Conservation (phyloP, 1,140 invertebrate species). For the Chelonus insularis region DNA sequence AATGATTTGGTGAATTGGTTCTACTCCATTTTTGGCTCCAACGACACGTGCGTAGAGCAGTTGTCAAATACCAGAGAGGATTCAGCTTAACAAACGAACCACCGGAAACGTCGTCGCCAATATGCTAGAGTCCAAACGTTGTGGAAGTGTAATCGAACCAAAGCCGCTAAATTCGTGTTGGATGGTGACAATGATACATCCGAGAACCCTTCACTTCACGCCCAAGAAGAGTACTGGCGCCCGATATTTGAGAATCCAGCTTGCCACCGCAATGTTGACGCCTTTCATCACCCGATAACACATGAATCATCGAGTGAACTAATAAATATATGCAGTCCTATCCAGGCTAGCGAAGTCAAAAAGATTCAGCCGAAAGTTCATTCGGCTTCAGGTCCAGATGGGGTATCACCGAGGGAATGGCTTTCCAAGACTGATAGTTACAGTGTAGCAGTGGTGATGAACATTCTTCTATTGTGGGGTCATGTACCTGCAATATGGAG, state of each 20-base stretch:
- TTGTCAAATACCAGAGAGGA: no score
- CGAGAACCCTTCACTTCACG: background rate
- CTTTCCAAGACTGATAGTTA: background rate
- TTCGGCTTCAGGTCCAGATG: constrained; percentile 19
- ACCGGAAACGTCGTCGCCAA: background rate
- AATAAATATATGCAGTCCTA: background rate
- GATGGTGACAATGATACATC: constrained; percentile 1
- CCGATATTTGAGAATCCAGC: constrained; percentile 3
- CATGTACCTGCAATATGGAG: constrained; percentile 8
- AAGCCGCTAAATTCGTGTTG: constrained; percentile 6
- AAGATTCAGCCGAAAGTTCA: background rate
- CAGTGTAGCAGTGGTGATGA: constrained; percentile 5
- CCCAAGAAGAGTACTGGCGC: constrained; percentile 6
- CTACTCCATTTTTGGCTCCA: no score
- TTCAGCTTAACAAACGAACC: no score
- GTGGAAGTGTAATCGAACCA: constrained; percentile 10
- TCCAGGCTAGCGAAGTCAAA: background rate
- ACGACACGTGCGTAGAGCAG: no score
- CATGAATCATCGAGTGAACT: background rate
- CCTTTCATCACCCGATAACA: no score
- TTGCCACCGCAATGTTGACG: background rate
- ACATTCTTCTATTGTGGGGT: background rate
- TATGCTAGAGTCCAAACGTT: constrained; percentile 1
- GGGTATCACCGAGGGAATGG: background rate
- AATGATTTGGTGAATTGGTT: no score